phyloP scores from a whole-genome alignment of 2,113 vertebrate genomes.

The Hippocampus mohnikei region DNA sequence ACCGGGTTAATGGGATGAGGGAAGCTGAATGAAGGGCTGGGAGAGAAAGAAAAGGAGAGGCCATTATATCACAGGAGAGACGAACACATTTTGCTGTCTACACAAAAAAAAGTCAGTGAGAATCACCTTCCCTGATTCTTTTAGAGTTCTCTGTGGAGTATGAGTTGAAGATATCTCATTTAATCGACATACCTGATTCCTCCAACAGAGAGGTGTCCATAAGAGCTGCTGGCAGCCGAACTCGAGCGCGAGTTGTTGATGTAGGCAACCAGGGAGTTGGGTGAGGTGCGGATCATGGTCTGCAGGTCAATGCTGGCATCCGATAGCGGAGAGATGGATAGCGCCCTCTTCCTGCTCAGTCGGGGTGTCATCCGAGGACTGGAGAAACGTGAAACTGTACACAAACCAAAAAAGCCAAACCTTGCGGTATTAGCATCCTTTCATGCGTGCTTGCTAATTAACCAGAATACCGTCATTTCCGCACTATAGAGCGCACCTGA shows the following conservation, averaged over 20 bases:
- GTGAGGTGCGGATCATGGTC: slow-evolving; percentile 97
- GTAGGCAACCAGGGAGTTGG: slow-evolving; percentile 97
- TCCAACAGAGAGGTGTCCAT: slow-evolving; percentile 92
- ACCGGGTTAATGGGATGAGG: slow-evolving; percentile 91
- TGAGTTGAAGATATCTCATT: neutral
- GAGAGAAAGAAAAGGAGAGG: neutral
- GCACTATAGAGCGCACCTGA: too few relatives aligned
- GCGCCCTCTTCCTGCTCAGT: slow-evolving; percentile 88
- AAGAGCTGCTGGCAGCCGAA: slow-evolving; percentile 94
- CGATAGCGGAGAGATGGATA: slow-evolving; percentile 94
- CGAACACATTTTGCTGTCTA: neutral
- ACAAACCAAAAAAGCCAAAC: slow-evolving; percentile 4
- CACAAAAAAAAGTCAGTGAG: neutral
- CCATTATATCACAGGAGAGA: neutral
- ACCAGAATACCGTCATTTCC: too few relatives aligned
- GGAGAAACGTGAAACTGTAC: slow-evolving; percentile 90
- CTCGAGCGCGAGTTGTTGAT: slow-evolving; percentile 99
- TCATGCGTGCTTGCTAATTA: neutral
- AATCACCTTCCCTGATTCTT: neutral
- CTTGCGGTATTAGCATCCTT: neutral
- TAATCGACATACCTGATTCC: slow-evolving; percentile 83
- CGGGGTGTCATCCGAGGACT: slow-evolving; percentile 90
- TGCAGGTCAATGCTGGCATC: slow-evolving; percentile 98
- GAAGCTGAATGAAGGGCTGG: slow-evolving; percentile 91
- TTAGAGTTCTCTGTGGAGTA: neutral